These are phyloP conservation scores for Panthera leo DNA, from an alignment of 2,113 vertebrate genomes.

Conservation along the genomic window DNA sequence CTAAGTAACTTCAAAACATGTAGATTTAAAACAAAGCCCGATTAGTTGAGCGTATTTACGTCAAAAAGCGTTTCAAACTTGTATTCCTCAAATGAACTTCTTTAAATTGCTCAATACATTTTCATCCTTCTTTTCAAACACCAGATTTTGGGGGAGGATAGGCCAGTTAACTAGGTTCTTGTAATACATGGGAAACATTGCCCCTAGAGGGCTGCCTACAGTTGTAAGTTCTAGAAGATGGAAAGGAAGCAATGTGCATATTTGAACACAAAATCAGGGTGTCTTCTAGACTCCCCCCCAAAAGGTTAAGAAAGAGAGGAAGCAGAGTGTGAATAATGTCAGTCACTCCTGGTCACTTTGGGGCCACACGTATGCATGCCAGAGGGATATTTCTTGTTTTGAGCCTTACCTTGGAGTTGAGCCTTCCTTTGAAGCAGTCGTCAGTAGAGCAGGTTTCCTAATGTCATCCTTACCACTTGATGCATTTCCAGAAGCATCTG, in stretches of 20 bases:
- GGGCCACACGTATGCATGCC: too few relatives aligned
- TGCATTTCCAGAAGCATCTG: not conserved
- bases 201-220: not conserved
- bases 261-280: not conserved
- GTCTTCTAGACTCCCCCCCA: not conserved
- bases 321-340: not conserved
- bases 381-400: not conserved
- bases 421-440: not conserved
- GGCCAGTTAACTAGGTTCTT: not conserved
- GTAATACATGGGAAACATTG: not conserved
- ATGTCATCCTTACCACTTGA: not conserved
- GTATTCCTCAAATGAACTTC: not conserved
- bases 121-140: not conserved
- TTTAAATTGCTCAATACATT: not conserved
- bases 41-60: not conserved
- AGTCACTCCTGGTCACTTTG: not conserved
- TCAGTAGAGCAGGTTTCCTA: not conserved
- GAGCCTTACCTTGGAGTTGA: not conserved
- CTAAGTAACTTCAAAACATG: not conserved
- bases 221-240: not conserved
- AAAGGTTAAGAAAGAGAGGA: not conserved
- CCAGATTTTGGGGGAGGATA: not conserved
- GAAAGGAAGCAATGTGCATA: not conserved
- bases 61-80: constrained; percentile 21
- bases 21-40: not conserved